Conservation (phyloP, 2,888 invertebrate genomes). For the Scrobipalpa atriplicella region DNA sequence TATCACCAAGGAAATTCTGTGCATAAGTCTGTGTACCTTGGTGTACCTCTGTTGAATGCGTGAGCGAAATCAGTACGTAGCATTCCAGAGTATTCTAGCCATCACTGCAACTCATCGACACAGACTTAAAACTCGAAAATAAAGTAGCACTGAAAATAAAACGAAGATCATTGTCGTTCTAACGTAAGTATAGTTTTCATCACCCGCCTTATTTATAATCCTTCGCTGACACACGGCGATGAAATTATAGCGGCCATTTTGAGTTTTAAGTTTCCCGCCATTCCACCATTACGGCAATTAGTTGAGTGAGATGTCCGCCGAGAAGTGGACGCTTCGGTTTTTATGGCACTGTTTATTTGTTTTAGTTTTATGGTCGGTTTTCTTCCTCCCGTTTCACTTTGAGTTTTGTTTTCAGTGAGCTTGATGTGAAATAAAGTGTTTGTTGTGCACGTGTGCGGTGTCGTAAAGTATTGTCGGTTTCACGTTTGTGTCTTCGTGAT, state of each 20-base stretch:
- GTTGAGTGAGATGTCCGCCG: slow-evolving; percentile 81
- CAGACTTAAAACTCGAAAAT: slow-evolving; percentile 29
- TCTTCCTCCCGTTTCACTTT: slow-evolving; percentile 19
- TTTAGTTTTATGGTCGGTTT: slow-evolving; percentile 35
- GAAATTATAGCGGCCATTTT: slow-evolving; percentile 75
- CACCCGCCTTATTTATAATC: slow-evolving; percentile 76
- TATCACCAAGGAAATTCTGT: no score
- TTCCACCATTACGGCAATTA: slow-evolving; percentile 80
- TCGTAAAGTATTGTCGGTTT: slow-evolving; percentile 10
- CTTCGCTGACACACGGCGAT: slow-evolving; percentile 66
- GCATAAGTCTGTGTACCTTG: no score
- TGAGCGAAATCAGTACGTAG: background rate
- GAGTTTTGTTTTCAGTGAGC: slow-evolving; percentile 23
- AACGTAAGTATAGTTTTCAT: slow-evolving; percentile 76
- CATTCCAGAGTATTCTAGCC: background rate
- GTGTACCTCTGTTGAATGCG: background rate
- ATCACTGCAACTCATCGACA: slow-evolving; percentile 16
- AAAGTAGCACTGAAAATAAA: slow-evolving; percentile 59
- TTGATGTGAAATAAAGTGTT: slow-evolving; percentile 23
- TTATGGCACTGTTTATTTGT: slow-evolving; percentile 63
- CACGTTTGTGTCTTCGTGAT: slow-evolving; percentile 24
- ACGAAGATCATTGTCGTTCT: slow-evolving; percentile 73
- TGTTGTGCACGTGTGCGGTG: slow-evolving; percentile 15
- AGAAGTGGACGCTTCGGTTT: slow-evolving; percentile 66
- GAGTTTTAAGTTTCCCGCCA: slow-evolving; percentile 74